Conservation (phyloP, 1,140 invertebrate species). For the Sitodiplosis mosellana region DNA sequence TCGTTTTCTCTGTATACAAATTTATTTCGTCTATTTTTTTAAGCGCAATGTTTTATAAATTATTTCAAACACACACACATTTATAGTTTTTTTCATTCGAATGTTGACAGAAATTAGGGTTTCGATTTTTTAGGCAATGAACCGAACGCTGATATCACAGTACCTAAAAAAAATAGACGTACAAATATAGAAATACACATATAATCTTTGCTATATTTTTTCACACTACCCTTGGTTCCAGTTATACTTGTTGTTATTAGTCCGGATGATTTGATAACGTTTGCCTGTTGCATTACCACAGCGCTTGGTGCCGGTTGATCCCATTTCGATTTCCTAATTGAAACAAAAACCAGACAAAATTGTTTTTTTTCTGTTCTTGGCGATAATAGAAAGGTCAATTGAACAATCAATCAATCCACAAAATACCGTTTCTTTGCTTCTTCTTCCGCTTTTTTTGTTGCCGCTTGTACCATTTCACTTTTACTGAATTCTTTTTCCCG, state of each 20-base stretch:
- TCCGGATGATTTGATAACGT: constrained; percentile 26
- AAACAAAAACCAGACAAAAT: neutral
- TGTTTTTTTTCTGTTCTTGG: constrained; percentile 37
- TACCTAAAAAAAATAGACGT: too few species aligned
- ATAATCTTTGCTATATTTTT: too few species aligned
- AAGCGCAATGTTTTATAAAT: neutral
- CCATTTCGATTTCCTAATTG: constrained; percentile 67
- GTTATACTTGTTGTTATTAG: constrained; percentile 58
- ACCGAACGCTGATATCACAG: constrained; percentile 74
- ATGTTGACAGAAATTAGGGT: constrained; percentile 2
- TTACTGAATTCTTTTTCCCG: constrained; percentile 79
- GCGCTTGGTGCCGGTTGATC: constrained; percentile 53
- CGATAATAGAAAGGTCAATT: neutral
- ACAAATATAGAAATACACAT: too few species aligned
- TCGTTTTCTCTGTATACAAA: neutral
- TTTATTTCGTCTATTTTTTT: neutral
- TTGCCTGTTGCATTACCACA: constrained; percentile 9
- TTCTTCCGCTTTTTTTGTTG: constrained; percentile 45
- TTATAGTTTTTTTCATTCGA: neutral
- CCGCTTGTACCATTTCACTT: constrained; percentile 74
- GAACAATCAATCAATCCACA: too few species aligned
- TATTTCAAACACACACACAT: neutral
- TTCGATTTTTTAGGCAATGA: constrained; percentile 59
- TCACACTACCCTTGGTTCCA: constrained; percentile 70
- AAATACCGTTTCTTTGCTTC: constrained; percentile 30